Evolutionary conservation across 2,113 vertebrate genomes (phyloP).

Genomic region (Galbula dea): DNA sequence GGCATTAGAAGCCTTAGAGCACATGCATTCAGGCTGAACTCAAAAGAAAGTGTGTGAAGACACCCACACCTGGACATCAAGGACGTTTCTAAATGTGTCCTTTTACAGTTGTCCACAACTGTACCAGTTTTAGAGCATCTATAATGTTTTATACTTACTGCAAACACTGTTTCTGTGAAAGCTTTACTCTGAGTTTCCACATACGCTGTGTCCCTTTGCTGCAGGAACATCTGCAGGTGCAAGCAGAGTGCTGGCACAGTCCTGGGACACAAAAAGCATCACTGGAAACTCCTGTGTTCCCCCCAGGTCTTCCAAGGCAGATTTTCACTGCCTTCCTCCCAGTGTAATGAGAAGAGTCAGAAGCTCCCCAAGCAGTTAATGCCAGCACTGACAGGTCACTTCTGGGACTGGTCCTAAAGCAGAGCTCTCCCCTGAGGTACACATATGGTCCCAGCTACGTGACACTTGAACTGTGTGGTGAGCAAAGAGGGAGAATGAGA

Average conservation of each 20-base stretch:
- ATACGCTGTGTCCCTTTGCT: neutral
- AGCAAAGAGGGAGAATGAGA: neutral
- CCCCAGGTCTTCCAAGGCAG: neutral
- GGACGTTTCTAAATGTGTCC: neutral
- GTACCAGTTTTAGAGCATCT: neutral
- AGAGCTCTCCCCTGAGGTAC: neutral
- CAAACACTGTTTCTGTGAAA: neutral
- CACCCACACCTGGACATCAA: neutral
- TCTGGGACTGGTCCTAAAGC: neutral
- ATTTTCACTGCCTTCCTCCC: neutral
- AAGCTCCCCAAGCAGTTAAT: neutral
- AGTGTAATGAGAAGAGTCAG: neutral
- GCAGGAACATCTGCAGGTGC: neutral
- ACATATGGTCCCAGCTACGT: neutral
- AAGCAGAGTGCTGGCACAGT: neutral
- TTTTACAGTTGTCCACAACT: neutral
- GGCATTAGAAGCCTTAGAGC: neutral
- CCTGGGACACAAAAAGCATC: neutral
- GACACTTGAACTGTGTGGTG: neutral
- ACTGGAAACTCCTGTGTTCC: neutral
- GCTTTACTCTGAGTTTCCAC: neutral
- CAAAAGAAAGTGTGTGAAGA: neutral
- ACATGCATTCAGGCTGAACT: rapidly evolving
- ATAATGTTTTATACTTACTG: neutral
- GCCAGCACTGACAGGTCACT: neutral